phyloP scores from a whole-genome alignment of 2,113 vertebrate species.

The Osmerus mordax region DNA sequence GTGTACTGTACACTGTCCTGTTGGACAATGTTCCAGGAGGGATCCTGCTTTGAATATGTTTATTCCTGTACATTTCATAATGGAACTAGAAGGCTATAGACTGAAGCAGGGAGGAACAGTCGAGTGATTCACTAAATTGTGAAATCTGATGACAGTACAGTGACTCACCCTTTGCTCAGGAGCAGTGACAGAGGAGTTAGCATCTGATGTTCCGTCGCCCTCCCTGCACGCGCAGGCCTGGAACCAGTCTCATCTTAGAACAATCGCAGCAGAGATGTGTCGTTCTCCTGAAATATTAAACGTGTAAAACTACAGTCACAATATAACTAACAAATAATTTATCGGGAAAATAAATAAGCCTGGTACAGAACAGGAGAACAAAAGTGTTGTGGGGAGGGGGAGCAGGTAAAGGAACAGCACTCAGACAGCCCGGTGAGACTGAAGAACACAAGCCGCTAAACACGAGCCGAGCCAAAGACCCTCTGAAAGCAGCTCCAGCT shows the following conservation, averaged over 20 bases:
- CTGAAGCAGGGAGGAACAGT: too few species aligned
- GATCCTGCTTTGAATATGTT: too few species aligned
- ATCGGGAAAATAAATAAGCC: conserved; percentile 64
- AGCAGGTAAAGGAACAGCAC: too few species aligned
- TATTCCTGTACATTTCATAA: too few species aligned
- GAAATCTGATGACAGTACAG: too few species aligned
- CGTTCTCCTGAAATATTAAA: conserved; percentile 69
- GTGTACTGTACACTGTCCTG: too few species aligned
- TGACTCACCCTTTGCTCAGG: too few species aligned
- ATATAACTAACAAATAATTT: conserved; percentile 68
- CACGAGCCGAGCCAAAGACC: conserved; percentile 18
- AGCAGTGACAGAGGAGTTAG: too few species aligned
- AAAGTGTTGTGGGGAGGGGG: conserved; percentile 51
- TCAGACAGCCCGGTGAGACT: conserved; percentile 23
- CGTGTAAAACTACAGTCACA: conserved; percentile 51
- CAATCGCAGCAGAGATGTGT: conserved; percentile 56
- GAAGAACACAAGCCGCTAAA: conserved; percentile 7
- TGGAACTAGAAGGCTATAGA: too few species aligned
- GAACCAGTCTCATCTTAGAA: conserved; percentile 27
- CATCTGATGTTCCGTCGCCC: too few species aligned
- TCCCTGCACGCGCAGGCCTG: background rate
- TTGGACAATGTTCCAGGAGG: too few species aligned
- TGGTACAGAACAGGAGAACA: conserved; percentile 54
- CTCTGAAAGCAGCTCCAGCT: background rate
- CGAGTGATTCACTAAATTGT: too few species aligned